A percentile compares a stretch with the other conserved stretches of the same genome.
Evolutionary conservation across 2,888 invertebrate genomes (phyloP).

Genomic region (Tryphoninae sp.): DNA sequence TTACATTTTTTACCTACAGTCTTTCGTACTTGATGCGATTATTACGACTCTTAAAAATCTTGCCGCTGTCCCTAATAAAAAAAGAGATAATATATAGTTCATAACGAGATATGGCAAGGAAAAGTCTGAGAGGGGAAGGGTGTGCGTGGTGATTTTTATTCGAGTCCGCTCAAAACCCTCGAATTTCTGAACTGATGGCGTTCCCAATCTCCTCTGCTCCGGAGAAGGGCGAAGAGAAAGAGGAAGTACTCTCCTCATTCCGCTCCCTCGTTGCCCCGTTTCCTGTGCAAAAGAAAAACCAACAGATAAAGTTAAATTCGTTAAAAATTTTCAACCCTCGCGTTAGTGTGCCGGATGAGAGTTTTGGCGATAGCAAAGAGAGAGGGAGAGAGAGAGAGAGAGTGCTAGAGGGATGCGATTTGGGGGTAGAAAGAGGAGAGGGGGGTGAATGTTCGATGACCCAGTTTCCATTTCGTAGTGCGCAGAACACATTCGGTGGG

Average conservation of each 20-base stretch:
- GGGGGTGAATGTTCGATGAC: constrained; percentile 54
- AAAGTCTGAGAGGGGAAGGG: background rate
- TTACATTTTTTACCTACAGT: constrained; percentile 34
- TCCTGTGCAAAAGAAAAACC: constrained; percentile 42
- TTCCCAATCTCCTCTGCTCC: background rate
- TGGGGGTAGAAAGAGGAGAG: constrained; percentile 67
- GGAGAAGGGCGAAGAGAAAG: constrained; percentile 46
- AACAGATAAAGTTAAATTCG: constrained; percentile 68
- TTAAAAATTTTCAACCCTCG: constrained; percentile 69
- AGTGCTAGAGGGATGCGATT: constrained; percentile 55
- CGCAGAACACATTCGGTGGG: background rate
- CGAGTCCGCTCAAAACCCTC: constrained; percentile 11
- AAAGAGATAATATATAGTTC: constrained; percentile 14
- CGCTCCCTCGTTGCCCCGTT: constrained; percentile 22
- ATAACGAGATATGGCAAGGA: constrained; percentile 4
- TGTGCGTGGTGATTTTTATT: constrained; percentile 45
- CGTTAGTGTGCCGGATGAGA: constrained; percentile 47
- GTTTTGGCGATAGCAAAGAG: constrained; percentile 54
- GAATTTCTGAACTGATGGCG: constrained; percentile 61
- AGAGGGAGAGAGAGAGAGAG: constrained; percentile 63
- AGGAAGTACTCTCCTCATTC: constrained; percentile 42
- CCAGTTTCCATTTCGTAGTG: constrained; percentile 41
- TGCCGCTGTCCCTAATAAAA: constrained; percentile 15
- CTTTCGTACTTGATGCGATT: constrained; percentile 50
- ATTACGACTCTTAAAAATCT: constrained; percentile 55